A percentile compares a stretch with the other conserved stretches of the same genome.
These are phyloP conservation scores for Vimba vimba DNA, from an alignment of 2,113 vertebrate species.

Conservation along the genomic window DNA sequence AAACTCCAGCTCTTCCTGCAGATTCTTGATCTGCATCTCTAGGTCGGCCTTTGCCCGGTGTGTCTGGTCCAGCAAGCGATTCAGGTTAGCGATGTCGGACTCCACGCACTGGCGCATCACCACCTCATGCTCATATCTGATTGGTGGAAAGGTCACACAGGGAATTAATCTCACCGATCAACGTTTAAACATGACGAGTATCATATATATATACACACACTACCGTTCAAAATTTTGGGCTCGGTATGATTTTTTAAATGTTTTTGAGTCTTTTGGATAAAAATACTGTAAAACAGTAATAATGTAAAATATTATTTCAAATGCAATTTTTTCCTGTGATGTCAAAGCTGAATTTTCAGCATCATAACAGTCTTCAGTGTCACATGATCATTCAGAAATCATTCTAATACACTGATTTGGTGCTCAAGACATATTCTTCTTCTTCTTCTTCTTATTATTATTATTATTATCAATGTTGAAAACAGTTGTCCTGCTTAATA, in stretches of 20 bases:
- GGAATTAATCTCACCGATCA: neutral
- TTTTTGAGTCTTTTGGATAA: neutral
- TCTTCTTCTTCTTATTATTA: neutral
- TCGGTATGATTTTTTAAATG: neutral
- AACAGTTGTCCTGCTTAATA: neutral
- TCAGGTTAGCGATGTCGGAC: slow-evolving; percentile 87
- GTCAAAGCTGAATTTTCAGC: neutral
- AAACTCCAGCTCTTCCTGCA: slow-evolving; percentile 90
- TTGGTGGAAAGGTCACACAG: slow-evolving; percentile 8
- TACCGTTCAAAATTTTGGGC: neutral
- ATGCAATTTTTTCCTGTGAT: neutral
- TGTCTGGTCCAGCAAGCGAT: slow-evolving; percentile 87
- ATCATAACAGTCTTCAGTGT: neutral
- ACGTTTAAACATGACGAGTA: neutral
- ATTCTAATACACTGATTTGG: neutral
- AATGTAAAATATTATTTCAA: neutral
- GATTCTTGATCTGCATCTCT: slow-evolving; percentile 87
- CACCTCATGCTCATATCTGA: slow-evolving; percentile 87
- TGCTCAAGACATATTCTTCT: neutral
- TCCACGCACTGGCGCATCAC: slow-evolving; percentile 86
- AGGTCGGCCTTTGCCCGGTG: slow-evolving; percentile 86
- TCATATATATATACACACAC: neutral
- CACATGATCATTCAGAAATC: neutral
- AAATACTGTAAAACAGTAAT: neutral
- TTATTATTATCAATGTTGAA: neutral